Base-by-base conservation (phyloP, 2,888 invertebrate species). In the Cheilosia variabilis region DNA sequence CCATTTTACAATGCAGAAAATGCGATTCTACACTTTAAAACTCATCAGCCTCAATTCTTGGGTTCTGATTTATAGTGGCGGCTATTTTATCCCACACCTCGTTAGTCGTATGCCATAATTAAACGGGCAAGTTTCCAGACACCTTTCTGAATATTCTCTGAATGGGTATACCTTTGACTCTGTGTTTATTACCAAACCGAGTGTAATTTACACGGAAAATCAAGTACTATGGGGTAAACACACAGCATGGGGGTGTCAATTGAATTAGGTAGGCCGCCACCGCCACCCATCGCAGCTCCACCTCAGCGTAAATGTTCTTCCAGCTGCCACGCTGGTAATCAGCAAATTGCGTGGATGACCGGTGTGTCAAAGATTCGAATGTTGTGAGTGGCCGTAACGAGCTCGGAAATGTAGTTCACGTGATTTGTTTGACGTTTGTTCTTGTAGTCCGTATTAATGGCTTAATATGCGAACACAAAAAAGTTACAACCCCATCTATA, bases 311-410 rank as follows among this genome's bases (percentile, higher is more conserved):
- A 27, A 27, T 27, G 6, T 27, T 6, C 27, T 2, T 6, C 6
- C 27, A 27, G 27, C 27, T 27, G 6, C 27, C 6, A 27, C 7
- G 27, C 17, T 71, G 75, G 76, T 86, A 86, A 86, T 86, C 86
- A 86, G 86, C 86, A 86, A 86, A 86, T 86, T 86, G 86, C 86
- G 86, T 86, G 86, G 86, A 81, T 86, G 71, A 62, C 55, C 60
- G 24, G 27, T 22, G 75, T 81, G 84, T 69, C 80, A 55, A 75
- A 66, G 81, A 81, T 81, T 80, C 66, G 41, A 68, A 81, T 72
- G 81, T 77, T 50, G 62, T 62, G 13, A 17, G 52, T 34, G 17
- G 17, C 55, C n/a, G 6, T 24, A 7, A 31, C 24, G 24, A 4
- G 53, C 31, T 31, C 31, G 31, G 9, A 31, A 31, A 2, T 31